phyloP scores from a whole-genome alignment of 2,797 vertebrate genomes.

The Pagetopsis macropterus region DNA sequence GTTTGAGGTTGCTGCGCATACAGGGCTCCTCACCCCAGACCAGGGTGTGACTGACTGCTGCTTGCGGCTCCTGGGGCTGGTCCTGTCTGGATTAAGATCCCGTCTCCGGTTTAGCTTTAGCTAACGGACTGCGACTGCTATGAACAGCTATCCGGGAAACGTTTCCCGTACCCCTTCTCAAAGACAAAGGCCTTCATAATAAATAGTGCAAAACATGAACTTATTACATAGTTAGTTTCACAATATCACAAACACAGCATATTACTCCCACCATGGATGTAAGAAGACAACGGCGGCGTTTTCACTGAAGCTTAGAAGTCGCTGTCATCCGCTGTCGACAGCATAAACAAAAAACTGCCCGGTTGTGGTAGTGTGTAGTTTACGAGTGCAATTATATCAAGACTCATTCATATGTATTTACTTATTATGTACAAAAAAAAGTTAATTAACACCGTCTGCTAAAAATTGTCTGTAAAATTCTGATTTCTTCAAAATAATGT shows the following conservation, averaged over 20 bases:
- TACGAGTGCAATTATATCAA: fast-evolving
- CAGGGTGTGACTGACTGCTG: constrained; percentile 77
- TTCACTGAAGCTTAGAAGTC: constrained; percentile 51
- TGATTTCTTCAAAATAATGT: fast-evolving
- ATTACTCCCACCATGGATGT: constrained; percentile 1
- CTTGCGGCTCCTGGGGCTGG: constrained; percentile 54
- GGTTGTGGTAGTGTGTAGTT: constrained; percentile 80
- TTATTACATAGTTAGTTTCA: neutral
- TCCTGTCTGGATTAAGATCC: constrained; percentile 64
- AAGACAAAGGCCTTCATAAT: neutral
- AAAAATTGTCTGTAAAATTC: fast-evolving
- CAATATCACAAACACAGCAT: constrained; percentile 3
- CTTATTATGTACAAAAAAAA: fast-evolving
- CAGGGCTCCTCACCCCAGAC: constrained; percentile 43
- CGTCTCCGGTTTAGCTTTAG: constrained; percentile 46
- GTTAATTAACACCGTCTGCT: fast-evolving
- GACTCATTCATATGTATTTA: fast-evolving
- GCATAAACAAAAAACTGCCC: constrained; percentile 30
- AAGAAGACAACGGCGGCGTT: constrained; percentile 27
- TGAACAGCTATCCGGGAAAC: neutral
- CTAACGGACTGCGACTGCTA: constrained; percentile 32
- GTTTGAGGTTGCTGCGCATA: neutral
- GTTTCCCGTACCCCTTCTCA: neutral
- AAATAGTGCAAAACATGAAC: fast-evolving
- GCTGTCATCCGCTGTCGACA: constrained; percentile 62